Base-by-base conservation (phyloP, 2,797 vertebrate genomes). In the Enteromius unitaeniatus region DNA sequence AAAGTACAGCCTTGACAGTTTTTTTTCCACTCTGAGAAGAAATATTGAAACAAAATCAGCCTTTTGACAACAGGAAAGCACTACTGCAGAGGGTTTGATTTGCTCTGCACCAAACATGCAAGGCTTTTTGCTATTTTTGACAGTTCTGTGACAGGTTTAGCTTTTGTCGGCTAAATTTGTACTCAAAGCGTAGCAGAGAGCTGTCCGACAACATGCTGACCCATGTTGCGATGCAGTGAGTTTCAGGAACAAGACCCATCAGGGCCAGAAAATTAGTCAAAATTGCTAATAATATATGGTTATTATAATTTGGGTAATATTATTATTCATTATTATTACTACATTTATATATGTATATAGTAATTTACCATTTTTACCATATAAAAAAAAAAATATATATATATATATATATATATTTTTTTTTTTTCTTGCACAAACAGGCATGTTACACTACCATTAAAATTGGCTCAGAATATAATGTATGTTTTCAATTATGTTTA, bases 1-100 rank as follows among this genome's bases (percentile, higher is more conserved):
- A 98, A 77, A 98, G 89, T 10, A 98, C 94, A 1, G 97, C 96
- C 88, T 97, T 97, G 21, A 98, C 96, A 0, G 96, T 96, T 89
- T 98, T 98, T 87, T 96, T 97, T 34, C 97, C 96, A 1, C 95
- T 97, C 97, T 98, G 90, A 37, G 88, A 17, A 87, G 15, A 87
- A 23, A 58, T 34, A 86, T 69, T 26, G 31, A 45, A 42, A 68
- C 28, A 68, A 53, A 62, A 73, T 81, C 28, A 47, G 79, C 85
- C 7, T 51, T 72, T 65, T 11, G 40, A 53, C 49, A n/a, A 42
- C 4, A 5, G 65, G 51, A 17, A 53, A 60, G 40, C 15, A 19
- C 53, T 45, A 53, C 49, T 15, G 37, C 51, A 81, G 37, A 47
- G 34, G 7, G 13, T 64, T 65, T 53, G 45, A 75, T 76, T 53